Percentiles rank a stretch among this genome's conserved stretches.
These are phyloP conservation scores for Chunga burmeisteri DNA, from an alignment of 2,113 vertebrate species.

Conservation along the genomic window DNA sequence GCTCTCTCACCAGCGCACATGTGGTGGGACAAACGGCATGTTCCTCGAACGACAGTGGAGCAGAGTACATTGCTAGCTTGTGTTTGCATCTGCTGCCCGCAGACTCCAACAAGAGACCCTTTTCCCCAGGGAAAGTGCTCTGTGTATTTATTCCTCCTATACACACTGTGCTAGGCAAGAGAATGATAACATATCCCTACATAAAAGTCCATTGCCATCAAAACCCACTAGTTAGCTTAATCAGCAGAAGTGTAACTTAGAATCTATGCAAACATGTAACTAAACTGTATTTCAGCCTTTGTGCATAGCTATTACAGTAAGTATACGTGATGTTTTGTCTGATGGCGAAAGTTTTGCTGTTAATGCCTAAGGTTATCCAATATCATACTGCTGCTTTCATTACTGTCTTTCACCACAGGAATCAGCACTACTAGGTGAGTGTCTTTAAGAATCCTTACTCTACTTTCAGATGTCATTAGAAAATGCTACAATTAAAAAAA, in stretches of 20 bases:
- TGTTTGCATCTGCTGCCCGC: not conserved
- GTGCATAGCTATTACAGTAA: not conserved
- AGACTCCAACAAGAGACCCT: not conserved
- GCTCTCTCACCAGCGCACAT: fast-evolving
- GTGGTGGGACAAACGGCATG: fast-evolving
- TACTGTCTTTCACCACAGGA: not conserved
- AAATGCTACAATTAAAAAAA: not conserved
- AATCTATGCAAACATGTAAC: not conserved
- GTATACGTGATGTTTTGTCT: not conserved
- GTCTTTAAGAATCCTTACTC: not conserved
- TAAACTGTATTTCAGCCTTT: not conserved
- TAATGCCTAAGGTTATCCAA: not conserved
- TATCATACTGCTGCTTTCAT: not conserved
- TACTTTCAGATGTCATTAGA: not conserved
- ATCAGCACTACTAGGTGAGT: not conserved
- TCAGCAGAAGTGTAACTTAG: not conserved
- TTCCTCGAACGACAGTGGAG: not conserved
- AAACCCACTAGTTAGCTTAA: not conserved
- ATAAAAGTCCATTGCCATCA: not conserved
- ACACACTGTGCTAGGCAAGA: not conserved
- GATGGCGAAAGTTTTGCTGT: not conserved
- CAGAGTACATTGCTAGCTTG: not conserved
- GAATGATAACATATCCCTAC: not conserved
- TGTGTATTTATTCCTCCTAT: not conserved
- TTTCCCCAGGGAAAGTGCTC: not conserved